phyloP scores from a whole-genome alignment of 2,113 vertebrate genomes.

The Ceyx cyanopectus region DNA sequence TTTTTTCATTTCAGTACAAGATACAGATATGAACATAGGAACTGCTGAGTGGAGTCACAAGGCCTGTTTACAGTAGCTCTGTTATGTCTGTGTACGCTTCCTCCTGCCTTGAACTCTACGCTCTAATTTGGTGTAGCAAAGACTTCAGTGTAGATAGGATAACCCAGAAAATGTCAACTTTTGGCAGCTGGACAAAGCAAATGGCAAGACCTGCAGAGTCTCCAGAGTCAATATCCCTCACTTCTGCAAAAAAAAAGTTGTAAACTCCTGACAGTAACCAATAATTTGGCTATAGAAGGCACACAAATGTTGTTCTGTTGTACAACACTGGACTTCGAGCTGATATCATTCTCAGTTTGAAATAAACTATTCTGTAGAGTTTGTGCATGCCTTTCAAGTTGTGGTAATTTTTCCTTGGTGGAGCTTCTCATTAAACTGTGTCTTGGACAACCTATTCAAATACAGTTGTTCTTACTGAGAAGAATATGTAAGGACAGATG shows the following conservation, averaged over 20 bases:
- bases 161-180: background rate
- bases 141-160: background rate
- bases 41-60: background rate
- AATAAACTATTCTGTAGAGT: background rate
- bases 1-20: background rate
- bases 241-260: background rate
- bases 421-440: background rate
- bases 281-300: background rate
- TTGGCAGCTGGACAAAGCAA: background rate
- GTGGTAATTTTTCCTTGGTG: background rate
- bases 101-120: background rate
- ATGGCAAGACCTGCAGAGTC: background rate
- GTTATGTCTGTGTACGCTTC: background rate
- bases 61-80: rapidly evolving
- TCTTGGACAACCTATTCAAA: background rate
- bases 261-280: background rate
- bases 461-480: background rate
- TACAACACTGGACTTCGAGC: background rate
- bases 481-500: background rate
- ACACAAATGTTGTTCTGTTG: background rate
- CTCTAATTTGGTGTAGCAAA: background rate
- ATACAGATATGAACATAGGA: background rate
- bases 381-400: background rate
- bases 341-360: background rate
- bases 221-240: background rate